phyloP scores from a whole-genome alignment of 2,113 vertebrate genomes.

The Pterophyllum scalare region DNA sequence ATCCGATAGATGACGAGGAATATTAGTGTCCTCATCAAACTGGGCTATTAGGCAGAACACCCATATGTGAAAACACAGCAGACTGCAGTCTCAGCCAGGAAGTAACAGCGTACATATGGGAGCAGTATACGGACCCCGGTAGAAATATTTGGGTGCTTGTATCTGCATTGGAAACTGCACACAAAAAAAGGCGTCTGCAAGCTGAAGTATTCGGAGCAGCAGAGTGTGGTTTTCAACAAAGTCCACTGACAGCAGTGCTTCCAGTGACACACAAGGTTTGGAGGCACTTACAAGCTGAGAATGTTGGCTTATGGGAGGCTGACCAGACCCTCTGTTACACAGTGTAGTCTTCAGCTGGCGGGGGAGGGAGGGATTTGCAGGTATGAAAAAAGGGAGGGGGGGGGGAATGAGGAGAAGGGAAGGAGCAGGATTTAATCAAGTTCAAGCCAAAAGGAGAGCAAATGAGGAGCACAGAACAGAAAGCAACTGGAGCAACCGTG shows the following conservation, averaged over 20 bases:
- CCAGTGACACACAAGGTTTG: constrained; percentile 40
- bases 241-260: constrained; percentile 2
- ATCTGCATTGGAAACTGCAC: constrained; percentile 20
- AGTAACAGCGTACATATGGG: neutral
- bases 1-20: neutral
- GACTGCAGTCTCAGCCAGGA: neutral
- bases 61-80: constrained; percentile 13
- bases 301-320: constrained; percentile 44
- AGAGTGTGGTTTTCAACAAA: constrained; percentile 4
- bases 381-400: neutral
- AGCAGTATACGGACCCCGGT: neutral
- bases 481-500: neutral
- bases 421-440: constrained; percentile 25
- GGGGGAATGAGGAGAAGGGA: neutral
- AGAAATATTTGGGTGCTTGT: neutral
- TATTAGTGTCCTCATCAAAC: neutral
- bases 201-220: neutral
- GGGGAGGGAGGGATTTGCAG: constrained; percentile 14
- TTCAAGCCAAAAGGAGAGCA: neutral
- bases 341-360: constrained; percentile 72
- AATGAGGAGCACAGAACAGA: neutral
- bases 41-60: neutral
- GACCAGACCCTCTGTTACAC: constrained; percentile 58
- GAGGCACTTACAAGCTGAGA: constrained; percentile 68
- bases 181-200: neutral